phyloP scores from a whole-genome alignment of 2,113 vertebrate species.

The Ophthalmolycus amberensis region DNA sequence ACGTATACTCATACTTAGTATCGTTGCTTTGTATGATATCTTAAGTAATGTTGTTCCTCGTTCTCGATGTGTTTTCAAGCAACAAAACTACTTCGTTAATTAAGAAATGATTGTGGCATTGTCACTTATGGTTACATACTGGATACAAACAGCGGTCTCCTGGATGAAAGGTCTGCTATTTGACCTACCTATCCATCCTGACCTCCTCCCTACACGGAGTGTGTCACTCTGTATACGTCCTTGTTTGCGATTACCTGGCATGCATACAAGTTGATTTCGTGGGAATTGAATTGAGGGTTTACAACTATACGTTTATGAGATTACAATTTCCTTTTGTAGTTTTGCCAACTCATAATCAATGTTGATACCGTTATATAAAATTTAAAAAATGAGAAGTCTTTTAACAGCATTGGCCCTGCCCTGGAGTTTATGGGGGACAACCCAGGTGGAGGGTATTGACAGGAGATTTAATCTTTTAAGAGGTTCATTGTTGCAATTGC shows the following conservation, averaged over 20 bases:
- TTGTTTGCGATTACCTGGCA: neutral
- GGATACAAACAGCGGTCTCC: no score
- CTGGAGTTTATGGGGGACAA: constrained; percentile 6
- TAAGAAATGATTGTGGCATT: no score
- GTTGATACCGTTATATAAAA: neutral
- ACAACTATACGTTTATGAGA: neutral
- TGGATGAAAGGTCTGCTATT: no score
- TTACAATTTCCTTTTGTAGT: neutral
- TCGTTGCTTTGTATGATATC: no score
- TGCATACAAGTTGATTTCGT: neutral
- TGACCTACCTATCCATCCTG: no score
- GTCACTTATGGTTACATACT: no score
- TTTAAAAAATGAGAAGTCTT: neutral
- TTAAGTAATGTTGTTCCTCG: no score
- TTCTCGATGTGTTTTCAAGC: no score
- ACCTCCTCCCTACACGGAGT: no score
- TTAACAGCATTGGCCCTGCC: neutral
- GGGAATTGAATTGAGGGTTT: neutral
- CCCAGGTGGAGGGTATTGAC: neutral
- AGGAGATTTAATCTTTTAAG: constrained; percentile 2
- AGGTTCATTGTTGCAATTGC: neutral
- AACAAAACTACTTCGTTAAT: no score
- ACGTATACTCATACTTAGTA: no score
- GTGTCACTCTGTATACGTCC: neutral
- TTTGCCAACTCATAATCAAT: neutral